Percentiles rank a stretch among this genome's conserved stretches.
phyloP scores from a whole-genome alignment of 2,113 vertebrate genomes.

The Pachycephala philippinensis region DNA sequence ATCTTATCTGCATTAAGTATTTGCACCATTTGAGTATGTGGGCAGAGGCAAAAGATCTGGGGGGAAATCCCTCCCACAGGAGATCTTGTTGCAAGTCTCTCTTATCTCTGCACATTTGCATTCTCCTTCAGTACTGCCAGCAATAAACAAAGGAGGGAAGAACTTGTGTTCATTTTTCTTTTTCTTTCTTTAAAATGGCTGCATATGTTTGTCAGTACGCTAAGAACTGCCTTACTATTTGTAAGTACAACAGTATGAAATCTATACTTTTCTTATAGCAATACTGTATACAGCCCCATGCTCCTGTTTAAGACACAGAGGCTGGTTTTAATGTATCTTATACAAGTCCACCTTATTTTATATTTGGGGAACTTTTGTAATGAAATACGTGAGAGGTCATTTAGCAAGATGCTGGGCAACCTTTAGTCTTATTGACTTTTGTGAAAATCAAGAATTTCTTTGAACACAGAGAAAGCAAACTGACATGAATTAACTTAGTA shows the following conservation, averaged over 20 bases:
- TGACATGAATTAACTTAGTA: not conserved
- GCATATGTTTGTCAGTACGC: not conserved
- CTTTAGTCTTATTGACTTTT: not conserved
- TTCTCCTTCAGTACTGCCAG: not conserved
- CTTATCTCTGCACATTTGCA: not conserved
- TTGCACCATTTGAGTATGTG: not conserved
- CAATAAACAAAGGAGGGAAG: not conserved
- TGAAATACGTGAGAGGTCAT: not conserved
- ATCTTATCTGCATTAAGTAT: not conserved
- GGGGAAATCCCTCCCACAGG: not conserved
- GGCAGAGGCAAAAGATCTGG: constrained; percentile 21
- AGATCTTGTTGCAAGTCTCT: not conserved
- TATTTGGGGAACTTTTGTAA: not conserved
- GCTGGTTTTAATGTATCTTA: not conserved
- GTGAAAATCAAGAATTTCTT: not conserved
- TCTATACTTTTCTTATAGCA: not conserved
- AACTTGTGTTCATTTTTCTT: not conserved
- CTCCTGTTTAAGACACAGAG: not conserved
- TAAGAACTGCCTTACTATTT: not conserved
- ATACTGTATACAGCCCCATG: not conserved
- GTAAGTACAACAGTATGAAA: not conserved
- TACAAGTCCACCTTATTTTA: not conserved
- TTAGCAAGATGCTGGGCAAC: not conserved
- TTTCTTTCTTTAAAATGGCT: not conserved
- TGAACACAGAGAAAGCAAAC: not conserved